Conservation (phyloP, 2,113 vertebrate species). For the Micromys minutus region DNA sequence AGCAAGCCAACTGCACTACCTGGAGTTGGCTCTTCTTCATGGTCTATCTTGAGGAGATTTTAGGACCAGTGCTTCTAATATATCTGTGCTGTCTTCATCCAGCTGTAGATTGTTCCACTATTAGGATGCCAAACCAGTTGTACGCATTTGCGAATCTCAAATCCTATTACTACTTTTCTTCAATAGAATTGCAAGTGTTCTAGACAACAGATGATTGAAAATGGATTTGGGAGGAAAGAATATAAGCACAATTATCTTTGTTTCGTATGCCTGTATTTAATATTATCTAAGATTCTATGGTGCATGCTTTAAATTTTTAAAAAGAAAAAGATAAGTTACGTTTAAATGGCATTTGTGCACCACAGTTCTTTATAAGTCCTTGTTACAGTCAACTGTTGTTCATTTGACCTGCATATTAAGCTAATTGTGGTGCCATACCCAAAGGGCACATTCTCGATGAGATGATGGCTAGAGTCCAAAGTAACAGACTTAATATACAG, state of each 20-base stretch:
- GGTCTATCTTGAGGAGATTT: background rate
- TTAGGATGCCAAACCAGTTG: background rate
- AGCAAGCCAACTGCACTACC: background rate
- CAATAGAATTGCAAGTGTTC: background rate
- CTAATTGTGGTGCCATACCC: background rate
- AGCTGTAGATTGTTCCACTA: background rate
- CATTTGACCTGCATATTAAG: background rate
- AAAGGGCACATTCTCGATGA: background rate
- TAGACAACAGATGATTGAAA: background rate
- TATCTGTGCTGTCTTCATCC: background rate
- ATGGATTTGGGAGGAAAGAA: background rate
- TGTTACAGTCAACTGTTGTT: background rate
- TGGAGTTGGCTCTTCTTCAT: background rate
- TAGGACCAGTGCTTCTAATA: background rate
- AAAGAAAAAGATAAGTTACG: background rate
- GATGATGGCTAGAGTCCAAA: background rate
- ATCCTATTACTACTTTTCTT: background rate
- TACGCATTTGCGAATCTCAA: background rate
- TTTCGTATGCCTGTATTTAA: background rate
- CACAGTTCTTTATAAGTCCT: slow-evolving; percentile 16
- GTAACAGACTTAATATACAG: slow-evolving; percentile 7
- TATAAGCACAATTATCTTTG: background rate
- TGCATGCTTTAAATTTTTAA: background rate
- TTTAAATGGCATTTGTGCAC: background rate
- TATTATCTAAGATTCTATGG: slow-evolving; percentile 12